Conservation (phyloP, 1,140 invertebrate genomes). For the Hesperophylax magnus region DNA sequence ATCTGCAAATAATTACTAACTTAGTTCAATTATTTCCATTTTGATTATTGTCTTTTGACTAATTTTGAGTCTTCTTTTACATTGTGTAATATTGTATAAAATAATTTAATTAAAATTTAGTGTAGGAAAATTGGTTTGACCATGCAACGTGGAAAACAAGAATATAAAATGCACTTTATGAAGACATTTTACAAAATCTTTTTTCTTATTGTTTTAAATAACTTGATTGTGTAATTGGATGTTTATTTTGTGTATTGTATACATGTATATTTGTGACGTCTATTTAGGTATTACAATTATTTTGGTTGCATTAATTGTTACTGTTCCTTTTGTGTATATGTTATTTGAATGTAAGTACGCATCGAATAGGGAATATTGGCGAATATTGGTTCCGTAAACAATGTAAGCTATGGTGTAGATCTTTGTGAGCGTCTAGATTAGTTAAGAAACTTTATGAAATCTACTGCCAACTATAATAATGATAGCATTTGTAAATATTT, state of each 20-base stretch:
- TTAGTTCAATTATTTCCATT: conserved; percentile 47
- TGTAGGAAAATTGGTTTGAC: conserved; percentile 39
- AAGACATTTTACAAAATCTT: conserved; percentile 23
- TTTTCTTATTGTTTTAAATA: conserved; percentile 43
- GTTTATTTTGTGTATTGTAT: conserved; percentile 55
- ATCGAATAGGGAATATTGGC: conserved; percentile 55
- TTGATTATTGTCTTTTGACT: conserved; percentile 17
- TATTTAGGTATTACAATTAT: conserved; percentile 50
- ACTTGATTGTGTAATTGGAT: conserved; percentile 50
- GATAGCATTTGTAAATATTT: conserved; percentile 54
- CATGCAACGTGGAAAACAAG: background rate
- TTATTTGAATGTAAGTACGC: conserved; percentile 52
- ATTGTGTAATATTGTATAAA: conserved; percentile 39
- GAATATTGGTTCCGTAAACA: conserved; percentile 46
- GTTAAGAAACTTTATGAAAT: conserved; percentile 50
- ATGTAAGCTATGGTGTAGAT: conserved; percentile 52
- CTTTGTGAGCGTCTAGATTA: conserved; percentile 55
- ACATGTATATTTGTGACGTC: conserved; percentile 56
- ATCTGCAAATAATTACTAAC: conserved; percentile 45
- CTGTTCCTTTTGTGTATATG: conserved; percentile 57
- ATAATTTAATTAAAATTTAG: conserved; percentile 30
- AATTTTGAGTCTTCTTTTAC: conserved; percentile 38
- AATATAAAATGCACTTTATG: conserved; percentile 26
- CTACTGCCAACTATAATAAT: conserved; percentile 55
- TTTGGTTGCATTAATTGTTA: conserved; percentile 46